Evolutionary conservation across 2,113 vertebrate species (phyloP).

Genomic region (Eulacestoma nigropectus): DNA sequence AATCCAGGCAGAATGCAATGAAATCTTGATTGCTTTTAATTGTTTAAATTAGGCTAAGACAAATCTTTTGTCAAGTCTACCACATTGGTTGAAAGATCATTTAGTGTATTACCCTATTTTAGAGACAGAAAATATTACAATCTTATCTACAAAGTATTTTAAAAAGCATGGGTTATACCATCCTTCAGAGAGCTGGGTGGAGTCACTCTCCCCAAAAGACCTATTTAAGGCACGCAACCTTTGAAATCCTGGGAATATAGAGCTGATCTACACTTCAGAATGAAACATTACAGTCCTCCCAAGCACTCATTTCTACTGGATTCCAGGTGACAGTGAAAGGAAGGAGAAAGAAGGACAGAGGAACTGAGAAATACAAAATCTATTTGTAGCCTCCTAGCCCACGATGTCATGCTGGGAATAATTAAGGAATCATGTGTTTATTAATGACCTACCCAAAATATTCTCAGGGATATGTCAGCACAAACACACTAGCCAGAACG

Average conservation of each 20-base stretch:
- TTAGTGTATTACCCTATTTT: neutral
- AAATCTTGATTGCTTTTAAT: neutral
- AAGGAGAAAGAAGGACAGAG: neutral
- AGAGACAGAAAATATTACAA: neutral
- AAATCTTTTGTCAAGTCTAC: neutral
- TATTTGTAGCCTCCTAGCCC: neutral
- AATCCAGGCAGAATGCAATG: neutral
- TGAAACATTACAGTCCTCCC: neutral
- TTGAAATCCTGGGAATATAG: neutral
- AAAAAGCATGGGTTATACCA: neutral
- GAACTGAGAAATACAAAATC: neutral
- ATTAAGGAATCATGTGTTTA: neutral
- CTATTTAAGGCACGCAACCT: neutral
- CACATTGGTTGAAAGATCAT: neutral
- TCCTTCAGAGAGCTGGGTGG: neutral
- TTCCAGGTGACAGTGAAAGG: neutral
- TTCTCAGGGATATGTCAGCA: neutral
- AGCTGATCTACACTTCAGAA: neutral
- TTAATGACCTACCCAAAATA: neutral
- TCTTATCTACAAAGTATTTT: neutral
- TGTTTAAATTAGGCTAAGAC: neutral
- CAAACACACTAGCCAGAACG: neutral
- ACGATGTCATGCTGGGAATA: neutral
- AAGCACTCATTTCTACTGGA: neutral
- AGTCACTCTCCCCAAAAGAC: neutral